These are phyloP conservation scores for Megalopta genalis DNA, from an alignment of 1,140 invertebrate species.

Conservation along the genomic window DNA sequence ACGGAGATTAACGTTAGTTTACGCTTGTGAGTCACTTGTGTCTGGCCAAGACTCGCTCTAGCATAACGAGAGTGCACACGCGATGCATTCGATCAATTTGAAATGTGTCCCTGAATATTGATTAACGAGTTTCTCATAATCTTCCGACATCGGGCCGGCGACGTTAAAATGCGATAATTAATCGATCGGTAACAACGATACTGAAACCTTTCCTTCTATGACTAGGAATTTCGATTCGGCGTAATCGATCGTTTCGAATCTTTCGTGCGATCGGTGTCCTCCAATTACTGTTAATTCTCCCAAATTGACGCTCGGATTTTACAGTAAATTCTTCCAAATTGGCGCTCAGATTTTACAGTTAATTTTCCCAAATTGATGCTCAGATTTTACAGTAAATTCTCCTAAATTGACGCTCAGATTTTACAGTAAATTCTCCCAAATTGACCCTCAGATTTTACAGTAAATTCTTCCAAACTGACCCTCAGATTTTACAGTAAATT, in stretches of 20 bases:
- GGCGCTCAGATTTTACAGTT: too few relatives aligned
- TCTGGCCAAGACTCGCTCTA: conserved; percentile 51
- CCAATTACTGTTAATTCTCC: too few relatives aligned
- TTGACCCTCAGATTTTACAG: too few relatives aligned
- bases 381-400: too few relatives aligned
- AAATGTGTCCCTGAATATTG: conserved; percentile 50
- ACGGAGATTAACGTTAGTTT: conserved; percentile 26
- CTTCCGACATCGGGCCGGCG: background rate
- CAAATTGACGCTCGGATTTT: too few relatives aligned
- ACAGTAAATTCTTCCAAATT: too few relatives aligned
- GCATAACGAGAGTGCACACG: conserved; percentile 52
- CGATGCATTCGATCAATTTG: conserved; percentile 57
- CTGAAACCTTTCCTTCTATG: background rate
- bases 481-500: too few relatives aligned
- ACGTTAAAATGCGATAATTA: background rate
- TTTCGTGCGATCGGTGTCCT: too few relatives aligned
- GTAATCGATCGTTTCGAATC: background rate
- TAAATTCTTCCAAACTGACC: too few relatives aligned
- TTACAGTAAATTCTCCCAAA: too few relatives aligned
- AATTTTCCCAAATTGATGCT: too few relatives aligned
- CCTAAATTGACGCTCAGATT: too few relatives aligned
- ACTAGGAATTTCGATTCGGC: background rate
- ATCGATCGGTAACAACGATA: background rate
- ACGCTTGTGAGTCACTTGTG: conserved; percentile 34
- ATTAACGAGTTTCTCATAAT: conserved; percentile 21